Base-by-base conservation (phyloP, 2,888 invertebrate species). In the Mythimna vitellina region DNA sequence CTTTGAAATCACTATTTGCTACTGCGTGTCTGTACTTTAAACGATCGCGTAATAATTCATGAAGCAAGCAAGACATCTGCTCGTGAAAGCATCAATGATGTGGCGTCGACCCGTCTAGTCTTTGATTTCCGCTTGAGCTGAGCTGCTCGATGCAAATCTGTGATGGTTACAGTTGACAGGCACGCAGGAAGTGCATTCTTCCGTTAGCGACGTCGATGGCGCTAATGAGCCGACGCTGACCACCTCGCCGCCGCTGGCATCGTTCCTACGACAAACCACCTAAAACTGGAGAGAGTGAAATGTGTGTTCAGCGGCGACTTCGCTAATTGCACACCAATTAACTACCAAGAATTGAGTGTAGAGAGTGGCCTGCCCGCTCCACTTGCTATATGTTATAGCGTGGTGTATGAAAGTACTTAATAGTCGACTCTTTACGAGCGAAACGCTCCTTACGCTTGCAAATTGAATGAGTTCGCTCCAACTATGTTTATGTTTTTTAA, bases 331-430 rank as follows among this genome's bases (percentile, higher is more conserved):
- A 80, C 89, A 72, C 90, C 92, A 94, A 95, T 95, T 95, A 95
- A 91, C 91, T 91, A 92, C 91, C 92, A 94, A 92, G 91, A 94
- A 93, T 93, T 93, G 91, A 91, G 91, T 91, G 92, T 94, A 95
- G 95, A 95, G 96, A 95, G 95, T 93, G 92, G 93, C 91, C 88
- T 91, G 91, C 92, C 92, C 94, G 96, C 95, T 96, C 96, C 94
- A 96, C 95, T 96, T 95, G 93, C 87, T 93, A 94, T 94, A 93
- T 94, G 93, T 93, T 95, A 94, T 94, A 93, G 91, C 90, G 92
- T 91, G 89, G 92, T 89, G 91, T 91, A 92, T 92, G 95, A 95
- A 96, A 94, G 94, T 93, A 92, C 91, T 90, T 92, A 90, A 92
- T 91, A 89, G 89, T 87, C 88, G 83, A 76, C 81, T 87, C 89